Evolutionary conservation across 2,888 invertebrate species (phyloP).

Genomic region (Sinotaia quadrata): DNA sequence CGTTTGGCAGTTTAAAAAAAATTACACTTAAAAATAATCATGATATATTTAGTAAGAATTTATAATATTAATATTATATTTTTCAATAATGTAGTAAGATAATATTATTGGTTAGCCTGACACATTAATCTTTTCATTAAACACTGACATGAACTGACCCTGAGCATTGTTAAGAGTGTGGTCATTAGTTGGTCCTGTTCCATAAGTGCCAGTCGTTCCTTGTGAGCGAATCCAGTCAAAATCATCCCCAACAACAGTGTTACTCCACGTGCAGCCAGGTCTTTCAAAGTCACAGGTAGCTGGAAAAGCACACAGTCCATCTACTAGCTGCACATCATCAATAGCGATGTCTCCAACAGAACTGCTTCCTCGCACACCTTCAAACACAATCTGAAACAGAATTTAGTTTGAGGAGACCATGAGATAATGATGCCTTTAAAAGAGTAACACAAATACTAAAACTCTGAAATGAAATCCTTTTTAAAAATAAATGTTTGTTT

Average conservation of each 20-base stretch:
- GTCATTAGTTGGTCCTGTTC: conserved; percentile 85
- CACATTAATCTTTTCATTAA: too few relatives aligned
- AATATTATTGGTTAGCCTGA: too few relatives aligned
- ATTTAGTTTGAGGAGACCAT: too few relatives aligned
- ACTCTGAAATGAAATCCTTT: too few relatives aligned
- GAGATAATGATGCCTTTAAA: too few relatives aligned
- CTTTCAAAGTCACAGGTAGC: conserved; percentile 65
- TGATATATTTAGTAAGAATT: too few relatives aligned
- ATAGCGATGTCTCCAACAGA: conserved; percentile 62
- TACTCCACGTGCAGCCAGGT: conserved; percentile 53
- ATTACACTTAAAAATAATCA: too few relatives aligned
- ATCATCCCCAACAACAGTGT: conserved; percentile 47
- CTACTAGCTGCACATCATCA: conserved; percentile 58
- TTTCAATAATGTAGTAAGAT: too few relatives aligned
- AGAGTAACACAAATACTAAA: too few relatives aligned
- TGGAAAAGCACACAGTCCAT: conserved; percentile 49
- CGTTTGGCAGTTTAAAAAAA: too few relatives aligned
- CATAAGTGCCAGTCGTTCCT: conserved; percentile 44
- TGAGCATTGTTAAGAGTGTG: conserved; percentile 81
- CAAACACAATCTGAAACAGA: conserved; percentile 58
- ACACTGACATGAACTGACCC: conserved; percentile 74
- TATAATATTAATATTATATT: too few relatives aligned
- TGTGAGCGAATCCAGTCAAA: conserved; percentile 63
- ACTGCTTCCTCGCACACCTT: conserved; percentile 53
- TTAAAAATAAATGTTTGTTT: too few relatives aligned